Evolutionary conservation across 2,797 vertebrate genomes (phyloP), one percentile per base, ranked within the genome.

Genomic region (Taenioides sp.): DNA sequence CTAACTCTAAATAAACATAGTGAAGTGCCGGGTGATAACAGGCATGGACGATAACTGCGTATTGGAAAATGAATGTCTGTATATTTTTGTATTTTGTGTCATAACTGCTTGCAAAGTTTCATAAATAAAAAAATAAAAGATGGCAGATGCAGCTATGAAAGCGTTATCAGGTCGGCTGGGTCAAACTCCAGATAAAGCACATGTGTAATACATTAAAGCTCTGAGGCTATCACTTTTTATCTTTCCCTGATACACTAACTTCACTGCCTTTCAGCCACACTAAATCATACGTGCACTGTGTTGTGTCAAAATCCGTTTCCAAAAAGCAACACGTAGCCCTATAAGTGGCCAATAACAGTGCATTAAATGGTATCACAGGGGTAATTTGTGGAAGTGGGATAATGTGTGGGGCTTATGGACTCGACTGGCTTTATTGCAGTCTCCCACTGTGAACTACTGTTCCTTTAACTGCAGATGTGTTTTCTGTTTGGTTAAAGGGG

Each of bases 381-480:
- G 72, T 87, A 80, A 87, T 90, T 87, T 88, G 89, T 82, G 81
- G 84, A 85, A 86, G 84, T 74, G 85, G 83, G 87, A 89, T 88
- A 88, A 62, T n/a, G 84, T 80, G 80, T 79, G 77, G 76, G 82
- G 86, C 88, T 88, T 90, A 86, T 47, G 81, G 81, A 80, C 85
- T 85, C 87, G 83, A 85, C 85, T 84, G 80, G 75, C 88, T 93
- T 91, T 89, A 91, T 83, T 88, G 86, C 83, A 84, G 88, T 92
- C 89, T 89, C 93, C 93, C 90, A 92, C 92, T 88, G 92, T 86
- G 92, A 91, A 92, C 93, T 90, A 93, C 93, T 92, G 93, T 92
- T 92, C 90, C 85, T 89, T 92, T 92, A 84, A 93, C 86, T 89
- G 90, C 92, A 94, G 92, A 93, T 93, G 89, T 94, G 92, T 93